phyloP scores from a whole-genome alignment of 2,888 invertebrate genomes.

The Erebia ligea region DNA sequence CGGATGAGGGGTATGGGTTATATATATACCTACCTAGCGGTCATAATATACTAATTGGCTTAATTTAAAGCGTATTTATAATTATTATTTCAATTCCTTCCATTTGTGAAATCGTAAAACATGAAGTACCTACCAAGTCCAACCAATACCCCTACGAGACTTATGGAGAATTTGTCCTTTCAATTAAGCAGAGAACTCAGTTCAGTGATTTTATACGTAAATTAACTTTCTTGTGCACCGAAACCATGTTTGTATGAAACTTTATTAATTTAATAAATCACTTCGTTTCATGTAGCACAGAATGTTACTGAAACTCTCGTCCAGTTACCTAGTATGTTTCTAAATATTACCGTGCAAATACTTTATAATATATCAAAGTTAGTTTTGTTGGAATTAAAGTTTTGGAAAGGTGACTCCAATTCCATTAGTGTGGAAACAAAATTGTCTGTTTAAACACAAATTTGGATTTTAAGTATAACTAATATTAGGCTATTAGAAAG shows the following conservation, averaged over 20 bases:
- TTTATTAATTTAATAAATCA: slow-evolving; percentile 2
- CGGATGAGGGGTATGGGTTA: too few relatives aligned
- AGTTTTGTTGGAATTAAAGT: not conserved
- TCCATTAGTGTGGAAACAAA: not conserved
- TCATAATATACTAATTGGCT: too few relatives aligned
- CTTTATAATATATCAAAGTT: not conserved
- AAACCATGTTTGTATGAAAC: slow-evolving; percentile 8
- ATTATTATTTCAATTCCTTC: slow-evolving; percentile 70
- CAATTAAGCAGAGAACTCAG: slow-evolving; percentile 9
- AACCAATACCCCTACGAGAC: not conserved
- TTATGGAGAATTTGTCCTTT: slow-evolving; percentile 10
- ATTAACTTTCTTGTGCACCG: slow-evolving; percentile 10
- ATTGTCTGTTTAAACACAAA: too few relatives aligned
- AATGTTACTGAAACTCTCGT: not conserved
- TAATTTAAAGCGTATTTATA: slow-evolving; percentile 50
- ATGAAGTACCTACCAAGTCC: too few relatives aligned
- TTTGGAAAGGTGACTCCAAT: not conserved
- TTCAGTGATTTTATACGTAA: slow-evolving; percentile 3
- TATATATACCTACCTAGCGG: too few relatives aligned
- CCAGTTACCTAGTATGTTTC: not conserved
- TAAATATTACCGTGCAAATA: not conserved
- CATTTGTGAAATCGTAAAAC: slow-evolving; percentile 52
- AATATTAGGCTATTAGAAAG: too few relatives aligned
- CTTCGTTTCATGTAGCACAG: not conserved
- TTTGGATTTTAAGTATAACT: too few relatives aligned